Evolutionary conservation across 2,113 vertebrate species (phyloP).

Genomic region (Coturnix japonica): DNA sequence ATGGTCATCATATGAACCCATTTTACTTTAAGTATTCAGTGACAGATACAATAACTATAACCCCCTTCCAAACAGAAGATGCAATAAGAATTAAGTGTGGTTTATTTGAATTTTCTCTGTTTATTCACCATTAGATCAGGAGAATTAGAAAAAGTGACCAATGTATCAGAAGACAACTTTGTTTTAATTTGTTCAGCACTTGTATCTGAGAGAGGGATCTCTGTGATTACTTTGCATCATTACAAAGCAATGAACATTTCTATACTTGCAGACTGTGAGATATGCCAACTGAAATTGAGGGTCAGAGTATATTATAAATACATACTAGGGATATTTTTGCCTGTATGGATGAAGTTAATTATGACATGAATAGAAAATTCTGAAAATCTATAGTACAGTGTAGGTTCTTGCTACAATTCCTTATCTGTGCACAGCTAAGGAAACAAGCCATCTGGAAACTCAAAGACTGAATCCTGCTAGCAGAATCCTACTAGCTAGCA

Average conservation of each 20-base stretch:
- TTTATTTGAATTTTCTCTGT: not conserved
- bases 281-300: not conserved
- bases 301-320: not conserved
- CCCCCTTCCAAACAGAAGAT: not conserved
- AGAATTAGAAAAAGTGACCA: not conserved
- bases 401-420: not conserved
- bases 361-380: not conserved
- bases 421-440: not conserved
- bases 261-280: not conserved
- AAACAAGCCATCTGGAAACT: constrained; percentile 23
- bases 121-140: not conserved
- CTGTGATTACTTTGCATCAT: not conserved
- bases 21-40: not conserved
- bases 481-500: not conserved
- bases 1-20: accelerated
- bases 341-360: not conserved
- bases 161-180: not conserved
- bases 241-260: not conserved
- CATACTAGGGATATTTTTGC: not conserved
- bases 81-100: not conserved
- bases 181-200: not conserved
- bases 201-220: not conserved
- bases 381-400: not conserved
- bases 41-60: not conserved
- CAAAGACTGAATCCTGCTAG: not conserved